A percentile compares a stretch with the other conserved stretches of the same genome.
phyloP scores from a whole-genome alignment of 2,113 vertebrate species.

The Cyprichromis sp. region DNA sequence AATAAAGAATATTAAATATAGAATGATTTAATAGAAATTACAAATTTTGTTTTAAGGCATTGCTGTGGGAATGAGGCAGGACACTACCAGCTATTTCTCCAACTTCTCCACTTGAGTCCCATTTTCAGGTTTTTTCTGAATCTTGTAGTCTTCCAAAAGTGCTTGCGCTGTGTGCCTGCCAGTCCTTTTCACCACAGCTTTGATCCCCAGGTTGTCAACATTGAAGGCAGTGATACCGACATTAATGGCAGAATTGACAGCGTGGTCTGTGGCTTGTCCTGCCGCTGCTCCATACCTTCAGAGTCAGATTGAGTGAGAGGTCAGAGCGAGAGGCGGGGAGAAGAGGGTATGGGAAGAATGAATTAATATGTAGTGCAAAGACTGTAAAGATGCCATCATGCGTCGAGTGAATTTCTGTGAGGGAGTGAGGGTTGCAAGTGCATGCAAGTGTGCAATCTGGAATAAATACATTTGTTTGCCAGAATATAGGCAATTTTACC shows the following conservation, averaged over 20 bases:
- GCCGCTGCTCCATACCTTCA: slow-evolving; percentile 88
- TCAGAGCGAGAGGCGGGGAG: neutral
- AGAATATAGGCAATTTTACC: neutral
- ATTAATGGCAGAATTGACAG: slow-evolving; percentile 91
- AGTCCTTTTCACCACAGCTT: slow-evolving; percentile 90
- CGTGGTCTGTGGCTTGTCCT: slow-evolving; percentile 86
- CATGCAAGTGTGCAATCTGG: slow-evolving; percentile 25
- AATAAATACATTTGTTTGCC: neutral
- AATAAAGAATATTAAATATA: slow-evolving; percentile 46
- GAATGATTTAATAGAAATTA: slow-evolving; percentile 23
- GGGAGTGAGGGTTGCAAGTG: neutral
- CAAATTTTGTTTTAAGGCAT: slow-evolving; percentile 41
- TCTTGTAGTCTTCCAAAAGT: slow-evolving; percentile 87
- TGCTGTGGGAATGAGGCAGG: neutral
- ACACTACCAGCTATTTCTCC: slow-evolving; percentile 30
- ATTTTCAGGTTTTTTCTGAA: slow-evolving; percentile 62
- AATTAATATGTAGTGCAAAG: neutral
- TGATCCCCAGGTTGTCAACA: slow-evolving; percentile 91
- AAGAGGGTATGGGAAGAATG: neutral
- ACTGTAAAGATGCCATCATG: slow-evolving; percentile 9
- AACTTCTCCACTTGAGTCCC: slow-evolving; percentile 39
- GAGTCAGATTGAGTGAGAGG: slow-evolving; percentile 20
- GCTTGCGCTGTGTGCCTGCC: slow-evolving; percentile 85
- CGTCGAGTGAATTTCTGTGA: neutral
- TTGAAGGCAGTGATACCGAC: slow-evolving; percentile 91